Evolutionary conservation across 1,140 invertebrate genomes (phyloP).

Genomic region (Drosophila chauvacae): DNA sequence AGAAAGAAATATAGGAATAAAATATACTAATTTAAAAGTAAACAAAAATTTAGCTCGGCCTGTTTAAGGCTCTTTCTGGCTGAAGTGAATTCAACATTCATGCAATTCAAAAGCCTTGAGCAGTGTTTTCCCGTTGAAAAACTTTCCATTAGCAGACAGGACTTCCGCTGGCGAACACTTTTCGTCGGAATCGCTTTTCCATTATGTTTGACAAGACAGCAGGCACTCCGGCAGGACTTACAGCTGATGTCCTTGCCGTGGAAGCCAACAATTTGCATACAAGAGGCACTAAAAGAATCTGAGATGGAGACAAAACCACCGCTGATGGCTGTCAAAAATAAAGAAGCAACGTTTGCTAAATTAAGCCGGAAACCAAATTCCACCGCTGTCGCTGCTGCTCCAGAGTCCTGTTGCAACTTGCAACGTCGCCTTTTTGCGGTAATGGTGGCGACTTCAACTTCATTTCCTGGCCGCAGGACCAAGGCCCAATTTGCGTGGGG

Average conservation of each 20-base stretch:
- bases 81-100: constrained; percentile 14
- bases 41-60: too few relatives aligned
- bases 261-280: constrained; percentile 40
- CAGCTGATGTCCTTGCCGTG: constrained; percentile 27
- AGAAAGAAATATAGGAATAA: too few relatives aligned
- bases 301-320: constrained; percentile 23
- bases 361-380: constrained; percentile 74
- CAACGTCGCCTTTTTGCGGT: constrained; percentile 71
- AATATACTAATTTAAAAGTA: not conserved
- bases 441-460: constrained; percentile 72
- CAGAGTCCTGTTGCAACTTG: constrained; percentile 26
- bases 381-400: constrained; percentile 8
- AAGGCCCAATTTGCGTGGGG: constrained; percentile 64
- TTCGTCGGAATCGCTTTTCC: constrained; percentile 13
- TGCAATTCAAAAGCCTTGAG: not conserved
- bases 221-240: not conserved
- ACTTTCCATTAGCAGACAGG: constrained; percentile 23
- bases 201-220: constrained; percentile 28
- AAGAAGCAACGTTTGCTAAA: constrained; percentile 79
- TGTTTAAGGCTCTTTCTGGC: not conserved
- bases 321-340: constrained; percentile 61
- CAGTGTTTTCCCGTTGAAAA: constrained; percentile 9
- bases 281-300: constrained; percentile 28
- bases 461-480: constrained; percentile 60
- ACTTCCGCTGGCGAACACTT: constrained; percentile 13